Evolutionary conservation across 2,888 invertebrate genomes (phyloP).

Genomic region (Amphimallon solstitiale): DNA sequence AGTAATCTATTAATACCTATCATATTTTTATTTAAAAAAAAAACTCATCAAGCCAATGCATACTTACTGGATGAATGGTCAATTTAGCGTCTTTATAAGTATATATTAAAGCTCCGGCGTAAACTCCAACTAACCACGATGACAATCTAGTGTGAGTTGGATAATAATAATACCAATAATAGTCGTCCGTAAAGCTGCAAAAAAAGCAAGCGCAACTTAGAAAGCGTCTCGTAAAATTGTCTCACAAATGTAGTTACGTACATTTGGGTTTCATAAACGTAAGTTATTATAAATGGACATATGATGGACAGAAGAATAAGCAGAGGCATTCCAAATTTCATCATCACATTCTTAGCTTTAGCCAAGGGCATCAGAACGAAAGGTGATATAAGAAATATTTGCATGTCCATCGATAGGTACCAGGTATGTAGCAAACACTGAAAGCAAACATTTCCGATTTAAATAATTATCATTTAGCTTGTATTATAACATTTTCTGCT

Average conservation of each 20-base stretch:
- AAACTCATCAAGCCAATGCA: too few species aligned
- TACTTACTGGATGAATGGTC: constrained; percentile 35
- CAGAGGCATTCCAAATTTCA: constrained; percentile 30
- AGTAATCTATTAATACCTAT: too few species aligned
- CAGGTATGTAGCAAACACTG: constrained; percentile 58
- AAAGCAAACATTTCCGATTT: too few species aligned
- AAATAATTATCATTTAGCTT: too few species aligned
- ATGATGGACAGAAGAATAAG: constrained; percentile 33
- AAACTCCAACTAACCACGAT: constrained; percentile 48
- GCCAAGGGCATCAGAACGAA: constrained; percentile 53
- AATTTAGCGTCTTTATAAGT: constrained; percentile 43
- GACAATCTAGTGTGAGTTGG: constrained; percentile 47
- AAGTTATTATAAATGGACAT: constrained; percentile 33
- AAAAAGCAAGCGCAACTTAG: constrained; percentile 2
- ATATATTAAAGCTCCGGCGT: constrained; percentile 46
- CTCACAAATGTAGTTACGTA: constrained; percentile 19
- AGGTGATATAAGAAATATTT: constrained; percentile 57
- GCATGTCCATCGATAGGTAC: constrained; percentile 60
- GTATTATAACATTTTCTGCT: too few species aligned
- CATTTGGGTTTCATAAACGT: constrained; percentile 38
- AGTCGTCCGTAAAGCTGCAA: constrained; percentile 38
- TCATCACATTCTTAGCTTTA: constrained; percentile 28
- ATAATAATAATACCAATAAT: constrained; percentile 42
- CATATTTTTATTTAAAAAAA: too few species aligned
- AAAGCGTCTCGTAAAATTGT: not conserved